These are phyloP conservation scores for Trichogramma evanescens DNA, from an alignment of 2,888 invertebrate genomes.

Conservation along the genomic window DNA sequence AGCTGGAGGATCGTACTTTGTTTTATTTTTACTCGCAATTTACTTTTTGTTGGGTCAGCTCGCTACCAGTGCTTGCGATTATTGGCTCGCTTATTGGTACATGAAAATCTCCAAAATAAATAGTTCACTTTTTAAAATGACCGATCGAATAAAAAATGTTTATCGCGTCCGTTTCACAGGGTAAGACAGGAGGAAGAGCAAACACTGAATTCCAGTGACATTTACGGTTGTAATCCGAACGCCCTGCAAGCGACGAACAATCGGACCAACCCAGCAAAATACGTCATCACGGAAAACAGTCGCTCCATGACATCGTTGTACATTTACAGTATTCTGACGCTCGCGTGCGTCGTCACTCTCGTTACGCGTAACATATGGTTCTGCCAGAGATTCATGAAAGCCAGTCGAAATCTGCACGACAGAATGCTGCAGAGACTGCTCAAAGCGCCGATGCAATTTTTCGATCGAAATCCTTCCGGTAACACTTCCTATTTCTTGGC, in stretches of 20 bases:
- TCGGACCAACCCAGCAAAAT: no score
- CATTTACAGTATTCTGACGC: conserved; percentile 57
- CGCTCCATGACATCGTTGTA: conserved; percentile 18
- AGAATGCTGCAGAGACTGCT: conserved; percentile 69
- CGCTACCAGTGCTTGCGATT: conserved; percentile 64
- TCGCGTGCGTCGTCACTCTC: conserved; percentile 56
- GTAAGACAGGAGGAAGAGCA: no score
- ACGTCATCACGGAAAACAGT: background rate
- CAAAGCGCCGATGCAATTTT: conserved; percentile 72
- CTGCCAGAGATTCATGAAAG: conserved; percentile 62
- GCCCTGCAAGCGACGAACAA: no score
- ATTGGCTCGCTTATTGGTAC: conserved; percentile 74
- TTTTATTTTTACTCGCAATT: conserved; percentile 52
- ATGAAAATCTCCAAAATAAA: conserved; percentile 23
- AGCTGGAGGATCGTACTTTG: conserved; percentile 57
- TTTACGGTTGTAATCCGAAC: no score
- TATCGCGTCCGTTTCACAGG: no score
- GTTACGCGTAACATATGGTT: conserved; percentile 63
- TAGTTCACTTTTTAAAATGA: no score
- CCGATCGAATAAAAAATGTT: no score
- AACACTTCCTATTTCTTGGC: background rate
- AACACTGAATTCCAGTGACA: no score
- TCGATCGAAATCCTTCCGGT: conserved; percentile 50
- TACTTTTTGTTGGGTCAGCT: conserved; percentile 61
- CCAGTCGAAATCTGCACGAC: conserved; percentile 66